Percentiles rank a stretch among this genome's conserved stretches.
These are phyloP conservation scores for Leucopsar rothschildi DNA, from an alignment of 2,113 vertebrate species.

Conservation along the genomic window DNA sequence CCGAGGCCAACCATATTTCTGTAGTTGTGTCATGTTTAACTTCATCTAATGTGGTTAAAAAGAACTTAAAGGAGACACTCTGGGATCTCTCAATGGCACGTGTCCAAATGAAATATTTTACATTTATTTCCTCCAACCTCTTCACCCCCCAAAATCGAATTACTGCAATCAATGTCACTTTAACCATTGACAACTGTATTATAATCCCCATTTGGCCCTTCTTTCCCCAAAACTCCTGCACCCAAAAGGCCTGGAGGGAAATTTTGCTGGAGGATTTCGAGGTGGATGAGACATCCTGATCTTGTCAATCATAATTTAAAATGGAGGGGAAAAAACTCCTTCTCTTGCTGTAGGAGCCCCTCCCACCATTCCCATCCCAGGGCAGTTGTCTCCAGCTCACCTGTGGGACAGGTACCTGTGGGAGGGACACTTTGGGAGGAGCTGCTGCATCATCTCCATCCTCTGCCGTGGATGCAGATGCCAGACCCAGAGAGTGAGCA, in stretches of 20 bases:
- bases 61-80: background rate
- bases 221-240: background rate
- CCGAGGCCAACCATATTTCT: background rate
- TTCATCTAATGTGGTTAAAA: background rate
- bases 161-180: background rate
- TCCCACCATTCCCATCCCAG: rapidly evolving
- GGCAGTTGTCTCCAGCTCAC: background rate
- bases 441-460: background rate
- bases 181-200: background rate
- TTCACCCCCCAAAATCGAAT: background rate
- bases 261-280: background rate
- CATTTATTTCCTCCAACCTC: background rate
- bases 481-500: too few relatives aligned
- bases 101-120: background rate
- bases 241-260: background rate
- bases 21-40: background rate
- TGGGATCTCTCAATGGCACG: background rate
- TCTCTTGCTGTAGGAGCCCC: background rate
- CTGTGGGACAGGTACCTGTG: background rate
- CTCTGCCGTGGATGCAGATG: background rate
- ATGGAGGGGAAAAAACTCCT: background rate
- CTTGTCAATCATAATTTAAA: background rate
- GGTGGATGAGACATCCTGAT: too few relatives aligned
- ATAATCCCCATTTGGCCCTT: background rate
- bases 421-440: background rate